Conservation (phyloP, 2,797 vertebrate genomes). For the Nyctalus aviator region DNA sequence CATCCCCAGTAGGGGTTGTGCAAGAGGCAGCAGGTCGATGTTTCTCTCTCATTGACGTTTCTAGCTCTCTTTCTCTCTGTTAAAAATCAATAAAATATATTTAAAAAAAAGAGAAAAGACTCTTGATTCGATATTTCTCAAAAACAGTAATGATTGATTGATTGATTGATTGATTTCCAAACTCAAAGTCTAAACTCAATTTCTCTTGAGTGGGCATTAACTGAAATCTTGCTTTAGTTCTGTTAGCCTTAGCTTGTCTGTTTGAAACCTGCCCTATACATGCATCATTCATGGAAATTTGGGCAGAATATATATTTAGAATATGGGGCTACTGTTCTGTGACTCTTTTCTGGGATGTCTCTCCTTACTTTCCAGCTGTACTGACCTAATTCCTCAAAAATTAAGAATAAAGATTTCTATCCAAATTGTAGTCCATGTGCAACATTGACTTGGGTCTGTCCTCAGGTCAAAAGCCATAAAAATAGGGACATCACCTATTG, state of each 20-base stretch:
- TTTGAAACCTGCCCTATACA: background rate
- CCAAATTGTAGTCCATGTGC: background rate
- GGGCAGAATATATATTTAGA: background rate
- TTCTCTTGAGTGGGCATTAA: background rate
- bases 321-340: constrained; percentile 10
- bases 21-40: too few relatives aligned
- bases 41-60: too few relatives aligned
- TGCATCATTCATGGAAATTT: background rate
- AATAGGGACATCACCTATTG: background rate
- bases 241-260: background rate
- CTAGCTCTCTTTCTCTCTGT: too few relatives aligned
- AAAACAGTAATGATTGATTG: background rate
- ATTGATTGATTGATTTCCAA: background rate
- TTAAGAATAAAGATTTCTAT: background rate
- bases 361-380: background rate
- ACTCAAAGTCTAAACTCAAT: background rate
- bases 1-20: too few relatives aligned
- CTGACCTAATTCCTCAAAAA: background rate
- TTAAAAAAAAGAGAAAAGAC: background rate
- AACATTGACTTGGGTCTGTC: background rate
- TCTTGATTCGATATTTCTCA: constrained; percentile 28
- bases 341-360: background rate
- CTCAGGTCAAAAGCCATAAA: background rate
- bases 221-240: background rate
- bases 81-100: too few relatives aligned